Percentiles rank a stretch among this genome's conserved stretches.
Evolutionary conservation across 2,888 invertebrate genomes (phyloP).

Genomic region (Muscina levida): DNA sequence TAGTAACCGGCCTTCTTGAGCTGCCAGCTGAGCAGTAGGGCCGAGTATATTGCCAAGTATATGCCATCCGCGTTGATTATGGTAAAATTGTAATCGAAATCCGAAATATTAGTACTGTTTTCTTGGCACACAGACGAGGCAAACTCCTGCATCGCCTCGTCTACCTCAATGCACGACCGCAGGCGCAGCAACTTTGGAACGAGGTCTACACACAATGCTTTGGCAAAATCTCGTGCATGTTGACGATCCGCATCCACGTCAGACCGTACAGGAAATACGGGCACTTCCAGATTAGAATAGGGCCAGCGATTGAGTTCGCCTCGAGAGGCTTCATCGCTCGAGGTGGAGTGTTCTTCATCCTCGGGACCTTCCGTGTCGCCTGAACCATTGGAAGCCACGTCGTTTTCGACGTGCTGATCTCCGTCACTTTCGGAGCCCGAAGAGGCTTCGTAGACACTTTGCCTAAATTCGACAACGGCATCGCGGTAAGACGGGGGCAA

Average conservation of each 20-base stretch:
- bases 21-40: conserved; percentile 89
- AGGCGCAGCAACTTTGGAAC: conserved; percentile 88
- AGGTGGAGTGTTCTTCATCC: conserved; percentile 82
- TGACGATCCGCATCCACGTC: conserved; percentile 92
- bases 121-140: conserved; percentile 94
- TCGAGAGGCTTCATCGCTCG: conserved; percentile 79
- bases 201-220: conserved; percentile 86
- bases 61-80: conserved; percentile 96
- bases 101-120: conserved; percentile 80
- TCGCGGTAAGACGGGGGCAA: conserved; percentile 90
- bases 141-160: conserved; percentile 94
- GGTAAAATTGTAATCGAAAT: conserved; percentile 83
- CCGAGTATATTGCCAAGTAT: conserved; percentile 93
- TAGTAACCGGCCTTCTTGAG: conserved; percentile 90
- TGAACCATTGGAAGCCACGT: conserved; percentile 88
- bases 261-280: conserved; percentile 77
- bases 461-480: conserved; percentile 85
- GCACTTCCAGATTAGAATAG: conserved; percentile 79
- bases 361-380: conserved; percentile 88
- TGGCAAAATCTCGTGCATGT: conserved; percentile 91
- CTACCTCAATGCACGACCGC: conserved; percentile 91
- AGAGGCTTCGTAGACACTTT: conserved; percentile 84
- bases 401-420: conserved; percentile 85
- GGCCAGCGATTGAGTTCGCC: conserved; percentile 79
- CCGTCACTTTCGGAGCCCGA: conserved; percentile 84